Base-by-base conservation (phyloP, 2,797 vertebrate genomes). In the Sebastes reedi region DNA sequence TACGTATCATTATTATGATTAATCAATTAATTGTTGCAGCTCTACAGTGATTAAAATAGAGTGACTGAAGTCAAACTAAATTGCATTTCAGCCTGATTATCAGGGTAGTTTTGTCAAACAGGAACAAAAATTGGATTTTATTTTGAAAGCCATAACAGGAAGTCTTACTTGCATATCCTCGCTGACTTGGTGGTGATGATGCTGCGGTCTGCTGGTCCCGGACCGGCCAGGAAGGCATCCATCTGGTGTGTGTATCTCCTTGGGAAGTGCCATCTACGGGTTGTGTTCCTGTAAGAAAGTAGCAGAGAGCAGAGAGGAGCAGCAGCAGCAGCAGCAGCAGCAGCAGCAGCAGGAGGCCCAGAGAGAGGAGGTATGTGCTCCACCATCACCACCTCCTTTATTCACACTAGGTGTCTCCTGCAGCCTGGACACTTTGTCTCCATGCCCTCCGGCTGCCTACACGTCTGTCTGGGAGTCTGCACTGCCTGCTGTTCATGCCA, bases 141-240 rank as follows among this genome's bases (percentile, higher is more conserved):
- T 84, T 88, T 50, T 77, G 80, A 83, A 89, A 79, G 7, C 18
- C 3, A 0, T 0, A 29, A 68, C 29, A 66, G 72, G 90, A 91
- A 71, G 55, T 50, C 1, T 4, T 1, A 0, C 4, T 3, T 25
- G 3, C 2, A 5, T 16, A 16, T 54, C 12, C 18, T 13, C 4
- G 68, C 67, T 76, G 81, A 3, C 74, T 84, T 92, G 56, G 79
- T 34, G 18, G 14, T 18, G 62, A 64, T 87, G 94, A 93, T 94
- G 94, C 92, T 94, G 94, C 80, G 81, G 67, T 83, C 88, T 91
- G 92, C 91, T 92, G 91, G 91, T 94, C 90, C 90, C 84, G 68
- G 70, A 91, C 92, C 93, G 88, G 86, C 88, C 75, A 84, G 86
- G 87, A 89, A 92, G 93, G 92, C 94, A 92, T 95, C 95, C 95